Conservation (phyloP, 2,797 vertebrate species). For the Rhynchotus rufescens region DNA sequence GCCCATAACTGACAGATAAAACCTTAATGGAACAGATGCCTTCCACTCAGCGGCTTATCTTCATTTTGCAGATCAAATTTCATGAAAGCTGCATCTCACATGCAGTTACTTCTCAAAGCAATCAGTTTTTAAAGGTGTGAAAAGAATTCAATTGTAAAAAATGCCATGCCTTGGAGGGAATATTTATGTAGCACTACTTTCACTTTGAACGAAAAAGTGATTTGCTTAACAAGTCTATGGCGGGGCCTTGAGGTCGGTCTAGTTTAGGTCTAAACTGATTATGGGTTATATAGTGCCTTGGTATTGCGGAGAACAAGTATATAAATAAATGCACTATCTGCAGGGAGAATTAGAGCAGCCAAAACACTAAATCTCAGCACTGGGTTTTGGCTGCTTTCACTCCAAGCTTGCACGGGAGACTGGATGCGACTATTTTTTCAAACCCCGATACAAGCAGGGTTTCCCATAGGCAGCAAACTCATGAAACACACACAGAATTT, state of each 20-base stretch:
- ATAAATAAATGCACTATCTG: neutral
- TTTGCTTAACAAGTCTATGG: neutral
- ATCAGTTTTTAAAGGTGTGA: slow-evolving; percentile 18
- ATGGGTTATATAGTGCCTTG: too few species aligned
- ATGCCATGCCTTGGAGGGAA: neutral
- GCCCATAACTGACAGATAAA: neutral
- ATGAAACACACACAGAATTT: too few species aligned
- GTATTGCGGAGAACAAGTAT: neutral
- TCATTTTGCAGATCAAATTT: slow-evolving; percentile 8
- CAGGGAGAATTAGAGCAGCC: neutral
- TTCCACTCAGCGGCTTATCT: neutral
- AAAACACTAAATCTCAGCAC: neutral
- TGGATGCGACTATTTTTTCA: too few species aligned
- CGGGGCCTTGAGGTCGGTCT: neutral
- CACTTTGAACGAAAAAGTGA: neutral
- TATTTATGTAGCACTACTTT: slow-evolving; percentile 25
- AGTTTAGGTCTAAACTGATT: neutral
- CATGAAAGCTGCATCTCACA: neutral
- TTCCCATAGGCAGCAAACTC: too few species aligned
- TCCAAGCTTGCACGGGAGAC: neutral
- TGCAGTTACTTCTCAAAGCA: neutral
- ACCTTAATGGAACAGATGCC: slow-evolving; percentile 18
- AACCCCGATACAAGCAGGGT: too few species aligned
- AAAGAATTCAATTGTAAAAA: slow-evolving; percentile 13
- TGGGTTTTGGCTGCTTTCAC: neutral